Conservation (phyloP, 2,888 invertebrate species). For the Griposia aprilina region DNA sequence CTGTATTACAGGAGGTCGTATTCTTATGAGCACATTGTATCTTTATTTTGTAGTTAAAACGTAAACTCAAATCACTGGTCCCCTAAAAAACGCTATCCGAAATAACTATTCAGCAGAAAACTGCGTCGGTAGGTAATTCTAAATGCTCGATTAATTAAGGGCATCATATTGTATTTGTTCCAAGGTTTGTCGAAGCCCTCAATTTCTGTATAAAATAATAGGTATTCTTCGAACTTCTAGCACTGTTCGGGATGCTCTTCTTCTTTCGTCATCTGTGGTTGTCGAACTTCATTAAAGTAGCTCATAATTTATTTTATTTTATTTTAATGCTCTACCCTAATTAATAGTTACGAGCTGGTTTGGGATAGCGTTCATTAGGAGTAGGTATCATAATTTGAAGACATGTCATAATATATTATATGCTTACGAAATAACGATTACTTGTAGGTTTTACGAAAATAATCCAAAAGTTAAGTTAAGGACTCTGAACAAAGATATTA, state of each 20-base stretch:
- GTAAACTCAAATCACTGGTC: not conserved
- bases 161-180: not conserved
- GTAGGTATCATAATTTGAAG: not conserved
- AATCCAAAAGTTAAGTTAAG: constrained; percentile 82
- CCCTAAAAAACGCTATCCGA: not conserved
- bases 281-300: not conserved
- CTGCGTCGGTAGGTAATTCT: not conserved
- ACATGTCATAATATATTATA: not conserved
- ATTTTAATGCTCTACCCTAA: not conserved
- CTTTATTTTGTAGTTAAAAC: not conserved
- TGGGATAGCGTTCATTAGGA: not conserved
- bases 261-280: not conserved
- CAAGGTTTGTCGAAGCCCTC: not conserved
- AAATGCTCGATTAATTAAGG: constrained; percentile 1
- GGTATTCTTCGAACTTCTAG: not conserved
- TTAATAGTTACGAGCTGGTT: not conserved
- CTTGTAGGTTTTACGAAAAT: constrained; percentile 82
- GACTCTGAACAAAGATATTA: constrained; percentile 81
- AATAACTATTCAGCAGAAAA: constrained; percentile 1
- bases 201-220: not conserved
- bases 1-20: not conserved
- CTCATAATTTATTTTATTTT: not conserved
- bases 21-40: not conserved
- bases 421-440: not conserved
- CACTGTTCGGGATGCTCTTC: not conserved